These are phyloP conservation scores for Pasiphila rectangulata DNA, from an alignment of 2,888 invertebrate species.

Conservation along the genomic window DNA sequence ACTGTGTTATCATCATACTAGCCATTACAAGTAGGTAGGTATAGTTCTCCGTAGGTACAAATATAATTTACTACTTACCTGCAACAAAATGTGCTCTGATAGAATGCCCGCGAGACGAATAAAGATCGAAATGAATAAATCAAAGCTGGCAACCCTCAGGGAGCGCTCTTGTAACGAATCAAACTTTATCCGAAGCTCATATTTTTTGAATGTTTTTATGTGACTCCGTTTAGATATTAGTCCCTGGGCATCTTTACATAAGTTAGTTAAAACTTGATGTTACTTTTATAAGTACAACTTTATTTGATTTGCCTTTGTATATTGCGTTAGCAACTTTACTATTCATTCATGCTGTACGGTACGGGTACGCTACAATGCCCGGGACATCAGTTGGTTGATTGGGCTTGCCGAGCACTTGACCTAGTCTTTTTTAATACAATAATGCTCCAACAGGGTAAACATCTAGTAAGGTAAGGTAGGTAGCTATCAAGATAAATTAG, in stretches of 20 bases:
- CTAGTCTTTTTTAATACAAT: no score
- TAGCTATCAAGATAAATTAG: no score
- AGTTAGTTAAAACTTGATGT: not conserved
- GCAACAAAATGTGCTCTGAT: constrained; percentile 23
- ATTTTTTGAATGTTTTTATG: constrained; percentile 3
- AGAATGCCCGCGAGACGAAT: constrained; percentile 26
- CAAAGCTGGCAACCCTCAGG: constrained; percentile 21
- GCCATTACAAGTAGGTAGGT: not conserved
- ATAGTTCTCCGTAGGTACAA: not conserved
- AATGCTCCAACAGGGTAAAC: no score
- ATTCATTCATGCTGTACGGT: no score
- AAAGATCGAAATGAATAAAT: constrained; percentile 26
- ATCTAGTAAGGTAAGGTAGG: no score
- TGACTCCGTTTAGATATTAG: not conserved
- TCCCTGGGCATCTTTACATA: not conserved
- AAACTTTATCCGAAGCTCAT: constrained; percentile 18
- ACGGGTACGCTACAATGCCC: no score
- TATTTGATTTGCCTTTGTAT: no score
- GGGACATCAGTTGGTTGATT: no score
- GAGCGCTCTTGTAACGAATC: constrained; percentile 25
- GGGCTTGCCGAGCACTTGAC: no score
- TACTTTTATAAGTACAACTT: no score
- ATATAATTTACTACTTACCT: not conserved
- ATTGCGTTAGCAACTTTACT: no score
- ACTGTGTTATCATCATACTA: no score